Evolutionary conservation across 2,113 vertebrate genomes (phyloP).

Genomic region (Hippopotamus amphibius): DNA sequence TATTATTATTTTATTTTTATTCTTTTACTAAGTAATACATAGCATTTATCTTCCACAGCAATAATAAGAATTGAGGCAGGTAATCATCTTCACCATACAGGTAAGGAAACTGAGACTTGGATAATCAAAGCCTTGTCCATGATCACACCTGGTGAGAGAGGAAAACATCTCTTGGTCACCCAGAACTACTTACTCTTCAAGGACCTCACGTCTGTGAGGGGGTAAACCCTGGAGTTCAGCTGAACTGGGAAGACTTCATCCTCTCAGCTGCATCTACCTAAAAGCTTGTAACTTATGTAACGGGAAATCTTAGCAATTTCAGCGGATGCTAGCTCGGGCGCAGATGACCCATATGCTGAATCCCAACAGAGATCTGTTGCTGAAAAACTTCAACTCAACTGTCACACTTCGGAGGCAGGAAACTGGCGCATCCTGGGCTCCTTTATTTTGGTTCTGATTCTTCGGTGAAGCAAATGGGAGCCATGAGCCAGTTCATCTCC

Average conservation of each 20-base stretch:
- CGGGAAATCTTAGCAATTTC: background rate
- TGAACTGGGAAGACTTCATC: background rate
- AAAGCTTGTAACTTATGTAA: background rate
- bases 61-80: background rate
- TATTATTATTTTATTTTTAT: background rate
- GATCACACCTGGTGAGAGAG: background rate
- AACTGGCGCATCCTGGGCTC: background rate
- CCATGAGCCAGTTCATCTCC: background rate
- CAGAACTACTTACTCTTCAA: background rate
- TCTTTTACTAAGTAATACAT: background rate
- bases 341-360: background rate
- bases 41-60: background rate
- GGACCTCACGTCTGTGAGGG: background rate
- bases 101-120: background rate
- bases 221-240: background rate
- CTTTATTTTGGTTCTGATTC: background rate
- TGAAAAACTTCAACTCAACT: background rate
- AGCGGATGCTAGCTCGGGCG: background rate
- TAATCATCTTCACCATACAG: background rate
- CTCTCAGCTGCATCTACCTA: background rate
- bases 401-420: background rate
- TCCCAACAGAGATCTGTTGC: background rate
- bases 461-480: background rate
- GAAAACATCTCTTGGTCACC: background rate
- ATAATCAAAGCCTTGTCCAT: background rate